A percentile compares a stretch with the other conserved stretches of the same genome.
phyloP scores from a whole-genome alignment of 2,797 vertebrate genomes.

The Lepus townsendii region DNA sequence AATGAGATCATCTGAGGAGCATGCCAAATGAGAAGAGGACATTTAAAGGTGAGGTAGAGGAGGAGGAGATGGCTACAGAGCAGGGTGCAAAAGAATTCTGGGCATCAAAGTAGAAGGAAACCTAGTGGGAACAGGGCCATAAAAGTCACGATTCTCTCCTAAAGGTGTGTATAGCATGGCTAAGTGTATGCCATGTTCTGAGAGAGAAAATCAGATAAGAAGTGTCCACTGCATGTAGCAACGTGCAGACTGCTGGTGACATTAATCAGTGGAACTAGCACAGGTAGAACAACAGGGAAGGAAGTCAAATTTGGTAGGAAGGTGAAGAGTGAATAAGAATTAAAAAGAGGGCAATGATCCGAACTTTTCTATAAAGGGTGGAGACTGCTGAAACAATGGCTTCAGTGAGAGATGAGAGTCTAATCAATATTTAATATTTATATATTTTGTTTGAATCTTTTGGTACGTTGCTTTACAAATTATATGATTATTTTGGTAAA shows the following conservation, averaged over 20 bases:
- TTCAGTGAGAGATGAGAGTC: not conserved
- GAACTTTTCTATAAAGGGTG: not conserved
- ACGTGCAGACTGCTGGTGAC: not conserved
- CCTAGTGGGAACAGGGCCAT: not conserved
- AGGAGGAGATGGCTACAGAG: not conserved
- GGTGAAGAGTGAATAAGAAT: not conserved
- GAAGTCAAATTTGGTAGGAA: not conserved
- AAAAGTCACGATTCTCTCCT: not conserved
- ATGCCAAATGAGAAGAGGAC: conserved; percentile 34
- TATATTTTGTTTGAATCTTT: too few species aligned
- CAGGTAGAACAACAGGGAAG: not conserved
- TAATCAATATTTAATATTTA: not conserved
- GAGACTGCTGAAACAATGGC: not conserved
- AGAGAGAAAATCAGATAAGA: not conserved
- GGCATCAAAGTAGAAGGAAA: conserved; percentile 19
- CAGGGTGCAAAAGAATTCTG: not conserved
- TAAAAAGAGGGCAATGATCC: not conserved
- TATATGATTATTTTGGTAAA: too few species aligned
- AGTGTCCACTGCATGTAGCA: not conserved
- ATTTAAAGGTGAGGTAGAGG: not conserved
- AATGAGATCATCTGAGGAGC: conserved; percentile 43
- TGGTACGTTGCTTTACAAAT: too few species aligned
- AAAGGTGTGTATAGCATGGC: not conserved
- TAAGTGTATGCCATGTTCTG: not conserved
- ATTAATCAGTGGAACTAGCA: not conserved